These are phyloP conservation scores for Hypocryptadius cinnamomeus DNA, from an alignment of 2,113 vertebrate genomes.

Conservation along the genomic window DNA sequence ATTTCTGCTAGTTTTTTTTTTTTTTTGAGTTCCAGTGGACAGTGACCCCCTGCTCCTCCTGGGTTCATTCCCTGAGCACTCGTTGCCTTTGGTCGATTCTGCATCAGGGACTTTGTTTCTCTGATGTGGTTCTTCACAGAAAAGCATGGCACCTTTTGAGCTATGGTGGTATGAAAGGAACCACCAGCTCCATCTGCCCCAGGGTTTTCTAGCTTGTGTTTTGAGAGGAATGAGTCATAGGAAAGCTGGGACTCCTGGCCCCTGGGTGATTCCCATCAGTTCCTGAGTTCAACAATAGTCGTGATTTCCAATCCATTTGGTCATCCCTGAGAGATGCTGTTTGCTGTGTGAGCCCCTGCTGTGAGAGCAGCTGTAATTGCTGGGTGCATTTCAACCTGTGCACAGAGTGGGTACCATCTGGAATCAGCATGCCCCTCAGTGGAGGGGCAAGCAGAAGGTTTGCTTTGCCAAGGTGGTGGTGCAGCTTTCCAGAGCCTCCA, in stretches of 20 bases:
- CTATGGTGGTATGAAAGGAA: neutral
- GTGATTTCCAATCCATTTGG: neutral
- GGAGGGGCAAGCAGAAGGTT: fast-evolving
- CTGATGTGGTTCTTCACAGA: neutral
- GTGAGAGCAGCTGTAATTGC: neutral
- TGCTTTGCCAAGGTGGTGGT: neutral
- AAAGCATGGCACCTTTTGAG: neutral
- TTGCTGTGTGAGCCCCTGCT: neutral
- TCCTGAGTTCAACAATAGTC: neutral
- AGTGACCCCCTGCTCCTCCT: neutral
- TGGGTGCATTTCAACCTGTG: neutral
- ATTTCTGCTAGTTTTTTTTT: neutral
- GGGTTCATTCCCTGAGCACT: neutral
- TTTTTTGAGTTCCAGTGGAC: neutral
- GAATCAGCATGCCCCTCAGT: fast-evolving
- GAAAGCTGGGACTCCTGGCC: neutral
- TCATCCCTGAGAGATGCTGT: neutral
- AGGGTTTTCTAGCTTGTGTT: neutral
- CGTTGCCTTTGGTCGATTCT: neutral
- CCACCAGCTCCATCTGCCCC: neutral
- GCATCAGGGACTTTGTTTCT: neutral
- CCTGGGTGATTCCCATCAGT: neutral
- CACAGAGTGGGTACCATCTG: fast-evolving
- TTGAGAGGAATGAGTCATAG: neutral
- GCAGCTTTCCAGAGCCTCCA: neutral